phyloP scores from a whole-genome alignment of 2,888 invertebrate genomes.

The Coelopa pilipes region DNA sequence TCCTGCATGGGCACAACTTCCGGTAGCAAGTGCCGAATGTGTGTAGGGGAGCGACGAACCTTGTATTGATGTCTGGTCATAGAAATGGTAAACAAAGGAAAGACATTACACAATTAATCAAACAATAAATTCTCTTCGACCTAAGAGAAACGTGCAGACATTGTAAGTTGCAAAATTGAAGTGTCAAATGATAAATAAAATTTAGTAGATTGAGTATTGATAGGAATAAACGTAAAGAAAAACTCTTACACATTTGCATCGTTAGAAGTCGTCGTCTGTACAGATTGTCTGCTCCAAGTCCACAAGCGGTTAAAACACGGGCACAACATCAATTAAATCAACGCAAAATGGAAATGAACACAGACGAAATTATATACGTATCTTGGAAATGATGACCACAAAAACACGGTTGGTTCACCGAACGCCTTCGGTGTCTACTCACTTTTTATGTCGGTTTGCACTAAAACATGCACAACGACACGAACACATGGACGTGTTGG shows the following conservation, averaged over 20 bases:
- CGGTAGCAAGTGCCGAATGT: slow-evolving; percentile 65
- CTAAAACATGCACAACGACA: slow-evolving; percentile 68
- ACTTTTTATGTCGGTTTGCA: slow-evolving; percentile 67
- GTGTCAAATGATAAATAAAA: slow-evolving; percentile 30
- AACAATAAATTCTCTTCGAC: no score
- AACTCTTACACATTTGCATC: slow-evolving; percentile 50
- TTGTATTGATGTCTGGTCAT: slow-evolving; percentile 62
- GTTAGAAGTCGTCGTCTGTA: slow-evolving; percentile 44
- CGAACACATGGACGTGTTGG: slow-evolving; percentile 66
- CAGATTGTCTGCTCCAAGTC: slow-evolving; percentile 32
- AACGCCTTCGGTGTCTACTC: slow-evolving; percentile 45
- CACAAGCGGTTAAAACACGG: not conserved
- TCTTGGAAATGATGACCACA: no score
- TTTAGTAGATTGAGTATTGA: no score
- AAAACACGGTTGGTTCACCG: no score
- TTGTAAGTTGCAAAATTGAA: not conserved
- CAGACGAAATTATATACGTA: no score
- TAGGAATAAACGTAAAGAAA: not conserved
- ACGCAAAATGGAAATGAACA: not conserved
- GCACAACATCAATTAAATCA: slow-evolving; percentile 30
- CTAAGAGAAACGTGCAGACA: not conserved
- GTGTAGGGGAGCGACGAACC: slow-evolving; percentile 64
- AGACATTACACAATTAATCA: no score
- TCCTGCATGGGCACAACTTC: slow-evolving; percentile 67
- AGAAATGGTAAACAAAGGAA: not conserved